A percentile compares a stretch with the other conserved stretches of the same genome.
Conservation (phyloP, 1,140 invertebrate species). For the Zophobas atratus region DNA sequence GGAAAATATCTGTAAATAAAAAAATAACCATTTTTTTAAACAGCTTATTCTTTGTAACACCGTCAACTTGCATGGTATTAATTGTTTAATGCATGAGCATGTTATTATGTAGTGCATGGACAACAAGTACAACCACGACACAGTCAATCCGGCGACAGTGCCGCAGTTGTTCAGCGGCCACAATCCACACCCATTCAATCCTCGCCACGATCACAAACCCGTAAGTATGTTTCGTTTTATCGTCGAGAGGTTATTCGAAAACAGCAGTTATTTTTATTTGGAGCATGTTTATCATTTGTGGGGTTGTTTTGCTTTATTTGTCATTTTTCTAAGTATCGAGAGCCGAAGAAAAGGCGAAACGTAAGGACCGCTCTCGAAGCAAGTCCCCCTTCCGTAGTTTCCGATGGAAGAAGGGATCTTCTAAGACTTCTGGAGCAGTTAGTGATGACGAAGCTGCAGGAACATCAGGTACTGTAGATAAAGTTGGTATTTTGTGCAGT, state of each 20-base stretch:
- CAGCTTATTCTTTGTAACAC: slow-evolving; percentile 7
- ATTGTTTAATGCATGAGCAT: slow-evolving; percentile 68
- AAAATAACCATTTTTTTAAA: no score
- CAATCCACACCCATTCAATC: slow-evolving; percentile 49
- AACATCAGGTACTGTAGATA: slow-evolving; percentile 57
- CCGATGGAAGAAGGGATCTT: slow-evolving; percentile 84
- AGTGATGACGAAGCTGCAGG: slow-evolving; percentile 81
- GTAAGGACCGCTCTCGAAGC: slow-evolving; percentile 86
- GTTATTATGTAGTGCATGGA: slow-evolving; percentile 63
- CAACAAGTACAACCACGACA: slow-evolving; percentile 28
- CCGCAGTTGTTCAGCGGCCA: slow-evolving; percentile 50
- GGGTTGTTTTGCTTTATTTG: slow-evolving; percentile 63
- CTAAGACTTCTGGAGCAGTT: slow-evolving; percentile 75
- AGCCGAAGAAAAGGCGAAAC: slow-evolving; percentile 67
- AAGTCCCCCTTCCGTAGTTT: slow-evolving; percentile 94
- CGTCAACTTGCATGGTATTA: slow-evolving; percentile 36
- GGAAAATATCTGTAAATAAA: no score
- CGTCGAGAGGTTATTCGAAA: not conserved
- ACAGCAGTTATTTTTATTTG: slow-evolving; percentile 39
- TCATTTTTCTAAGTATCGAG: slow-evolving; percentile 63
- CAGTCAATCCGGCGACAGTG: slow-evolving; percentile 50
- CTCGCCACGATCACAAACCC: slow-evolving; percentile 57
- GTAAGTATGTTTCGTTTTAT: slow-evolving; percentile 55
- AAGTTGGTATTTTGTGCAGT: slow-evolving; percentile 44
- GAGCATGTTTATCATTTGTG: slow-evolving; percentile 50